phyloP scores from a whole-genome alignment of 37 sponge, comb jelly and placozoan genomes.

The Oscarella lobularis region DNA sequence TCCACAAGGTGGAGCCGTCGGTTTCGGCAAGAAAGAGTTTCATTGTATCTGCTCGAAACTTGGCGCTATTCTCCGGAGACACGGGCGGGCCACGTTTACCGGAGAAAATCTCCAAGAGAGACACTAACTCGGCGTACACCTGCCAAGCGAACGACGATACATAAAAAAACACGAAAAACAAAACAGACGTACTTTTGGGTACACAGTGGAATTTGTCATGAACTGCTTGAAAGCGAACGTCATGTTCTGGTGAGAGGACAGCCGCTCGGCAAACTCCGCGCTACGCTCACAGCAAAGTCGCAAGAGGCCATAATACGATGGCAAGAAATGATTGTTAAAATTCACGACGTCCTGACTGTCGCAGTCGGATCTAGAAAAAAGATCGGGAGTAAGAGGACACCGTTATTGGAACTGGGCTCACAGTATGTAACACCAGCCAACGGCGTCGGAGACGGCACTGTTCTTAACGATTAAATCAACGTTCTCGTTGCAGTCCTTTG shows the following conservation, averaged over 20 bases:
- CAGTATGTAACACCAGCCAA: neutral
- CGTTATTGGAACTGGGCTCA: too few relatives aligned
- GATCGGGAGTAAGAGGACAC: too few relatives aligned
- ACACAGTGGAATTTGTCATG: neutral
- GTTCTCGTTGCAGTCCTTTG: neutral
- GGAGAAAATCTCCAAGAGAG: neutral
- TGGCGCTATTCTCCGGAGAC: neutral
- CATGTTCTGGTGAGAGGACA: neutral
- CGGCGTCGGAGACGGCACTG: neutral
- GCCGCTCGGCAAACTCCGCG: neutral
- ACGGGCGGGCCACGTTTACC: neutral
- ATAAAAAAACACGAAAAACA: too few relatives aligned
- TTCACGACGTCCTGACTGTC: neutral
- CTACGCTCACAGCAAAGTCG: neutral
- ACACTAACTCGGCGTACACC: neutral
- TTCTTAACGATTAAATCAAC: neutral
- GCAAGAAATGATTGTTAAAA: neutral
- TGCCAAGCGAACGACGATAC: too few relatives aligned
- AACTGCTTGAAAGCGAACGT: neutral
- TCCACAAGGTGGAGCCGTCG: neutral
- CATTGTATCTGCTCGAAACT: neutral
- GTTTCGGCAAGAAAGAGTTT: neutral
- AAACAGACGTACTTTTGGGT: too few relatives aligned
- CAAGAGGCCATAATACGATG: neutral
- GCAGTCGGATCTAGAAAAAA: neutral